Base-by-base conservation (phyloP, 1,140 invertebrate genomes). In the Ptiloglossa arizonensis region DNA sequence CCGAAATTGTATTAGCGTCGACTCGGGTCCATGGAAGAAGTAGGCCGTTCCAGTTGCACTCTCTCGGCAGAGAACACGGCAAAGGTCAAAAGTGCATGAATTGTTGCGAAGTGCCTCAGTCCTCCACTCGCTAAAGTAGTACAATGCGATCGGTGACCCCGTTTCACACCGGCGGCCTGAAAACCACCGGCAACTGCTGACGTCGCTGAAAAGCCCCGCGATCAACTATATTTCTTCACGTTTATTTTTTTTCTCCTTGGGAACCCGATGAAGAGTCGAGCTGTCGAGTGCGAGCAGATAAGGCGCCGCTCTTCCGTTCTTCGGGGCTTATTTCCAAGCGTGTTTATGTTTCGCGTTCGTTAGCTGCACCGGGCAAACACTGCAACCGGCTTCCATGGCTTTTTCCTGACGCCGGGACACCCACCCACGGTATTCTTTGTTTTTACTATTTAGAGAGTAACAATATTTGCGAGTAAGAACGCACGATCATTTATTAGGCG, bases 141-240 rank as follows among this genome's bases (percentile, higher is more conserved):
- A 87, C 87, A 87, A 90, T 90, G 81, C 82, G 83, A 88, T 88
- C 82, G 82, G 76, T 87, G 81, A 84, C 82, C 82, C 76, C 82
- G 82, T 84, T 84, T 81, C 75, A 46, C 70, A 60, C 56, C 64
- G 60, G 56, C 82, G 68, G 70, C 69, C 82, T 81, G 70, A 54
- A 80, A 80, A 75, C 78, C 71, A 66, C 60, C 48, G 69, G 56
- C 76, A 48, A 73, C 72, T 75, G 78, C 71, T 74, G 62, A 74
- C 71, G 63, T 75, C 32, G 50, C 63, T 46, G 54, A 68, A 79
- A 73, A 79, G 76, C 69, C 5, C 6, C 19, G 41, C 69, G 76
- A 79, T 77, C 75, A 70, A 77, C 74, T 59, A 69, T 62, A 70
- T 72, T 71, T 77, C 59, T n/a, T n/a, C 22, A 15, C 29, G 22